Percentiles rank a stretch among this genome's conserved stretches.
phyloP scores from a whole-genome alignment of 2,888 invertebrate genomes.

The Drosophila heteroneura region DNA sequence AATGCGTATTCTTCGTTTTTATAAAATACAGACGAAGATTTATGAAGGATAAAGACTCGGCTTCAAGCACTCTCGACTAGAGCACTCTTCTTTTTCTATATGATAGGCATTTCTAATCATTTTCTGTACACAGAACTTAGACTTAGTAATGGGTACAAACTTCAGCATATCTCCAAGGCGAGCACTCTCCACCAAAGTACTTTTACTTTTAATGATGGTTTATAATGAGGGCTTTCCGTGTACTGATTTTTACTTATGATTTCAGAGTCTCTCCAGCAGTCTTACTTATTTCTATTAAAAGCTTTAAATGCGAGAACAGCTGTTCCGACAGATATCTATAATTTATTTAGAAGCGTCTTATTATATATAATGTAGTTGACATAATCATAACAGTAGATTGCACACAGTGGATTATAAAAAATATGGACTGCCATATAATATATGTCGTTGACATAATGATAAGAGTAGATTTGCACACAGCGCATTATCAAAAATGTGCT shows the following conservation, averaged over 20 bases:
- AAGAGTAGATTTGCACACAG: not conserved
- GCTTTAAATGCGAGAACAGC: not conserved
- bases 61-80: too few relatives aligned
- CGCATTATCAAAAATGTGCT: not conserved
- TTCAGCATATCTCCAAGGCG: too few relatives aligned
- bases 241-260: not conserved
- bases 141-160: too few relatives aligned
- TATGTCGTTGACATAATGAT: not conserved
- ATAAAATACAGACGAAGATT: not conserved
- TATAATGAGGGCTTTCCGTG: too few relatives aligned
- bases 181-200: too few relatives aligned
- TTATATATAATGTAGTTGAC: not conserved
- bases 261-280: not conserved
- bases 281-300: not conserved
- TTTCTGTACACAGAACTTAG: too few relatives aligned
- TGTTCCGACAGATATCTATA: not conserved
- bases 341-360: not conserved
- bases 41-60: not conserved
- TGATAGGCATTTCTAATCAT: not conserved
- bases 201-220: fast-evolving
- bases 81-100: not conserved
- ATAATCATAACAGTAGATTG: not conserved
- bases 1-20: too few relatives aligned
- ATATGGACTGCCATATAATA: not conserved
- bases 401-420: not conserved